Evolutionary conservation across 1,140 invertebrate species (phyloP), one percentile per base, ranked within the genome.

Genomic region (Thaumatotibia leucotreta): DNA sequence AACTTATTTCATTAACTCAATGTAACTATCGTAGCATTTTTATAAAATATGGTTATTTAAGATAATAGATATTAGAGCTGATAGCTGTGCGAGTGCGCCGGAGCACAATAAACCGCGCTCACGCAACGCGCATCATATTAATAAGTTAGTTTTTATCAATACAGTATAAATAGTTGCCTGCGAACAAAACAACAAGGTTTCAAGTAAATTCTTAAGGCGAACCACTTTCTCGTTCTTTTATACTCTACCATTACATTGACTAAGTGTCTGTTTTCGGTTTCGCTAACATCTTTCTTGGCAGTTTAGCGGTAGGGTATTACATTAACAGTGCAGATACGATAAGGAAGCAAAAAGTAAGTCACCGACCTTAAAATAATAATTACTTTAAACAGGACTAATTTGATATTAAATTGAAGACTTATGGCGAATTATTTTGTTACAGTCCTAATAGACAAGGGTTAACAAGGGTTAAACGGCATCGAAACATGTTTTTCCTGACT

Each of bases 91-190:
- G 24, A 32, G 61, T 62, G 61, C 20, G 61, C 29, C 17, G 61
- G 14, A 62, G 61, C 24, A 61, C 74, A 77, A 67, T 66, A 68
- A 74, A 65, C 32, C 29, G 70, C 67, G 74, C 64, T 61, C 74
- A 72, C 64, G 62, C 58, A 66, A 67, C 74, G 74, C 70, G 64
- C 66, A 76, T 75, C 70, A 74, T 80, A 76, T 77, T 75, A 75
- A 78, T 80, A 82, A 75, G 67, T 74, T 65, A 45, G 61, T 75
- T 80, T 78, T 82, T 79, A 76, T 82, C 67, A 81, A 77, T 77
- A 71, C 64, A 24, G 22, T 33, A 61, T 66, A 66, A 69, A 70
- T 70, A 67, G 63, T 65, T 69, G 67, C 69, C 68, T 74, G 72
- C 74, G 52, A 70, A 65, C 61, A 14, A 50, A 45, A 35, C 54